Conservation (phyloP, 1,140 invertebrate genomes). For the Drosophila gunungcola region DNA sequence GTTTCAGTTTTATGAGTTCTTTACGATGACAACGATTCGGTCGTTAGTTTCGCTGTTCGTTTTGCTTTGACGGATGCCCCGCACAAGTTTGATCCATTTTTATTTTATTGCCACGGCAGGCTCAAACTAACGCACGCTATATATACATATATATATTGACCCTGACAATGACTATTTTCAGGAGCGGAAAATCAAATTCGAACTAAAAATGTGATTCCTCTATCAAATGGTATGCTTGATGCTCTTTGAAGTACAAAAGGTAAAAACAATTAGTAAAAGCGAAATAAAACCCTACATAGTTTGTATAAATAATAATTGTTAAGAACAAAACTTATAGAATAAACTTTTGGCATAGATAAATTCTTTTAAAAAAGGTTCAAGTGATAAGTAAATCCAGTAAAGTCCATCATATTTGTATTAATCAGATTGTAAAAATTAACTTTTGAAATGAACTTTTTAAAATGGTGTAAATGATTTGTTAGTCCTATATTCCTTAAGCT, state of each 20-base stretch:
- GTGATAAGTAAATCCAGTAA: too few relatives aligned
- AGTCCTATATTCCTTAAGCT: too few relatives aligned
- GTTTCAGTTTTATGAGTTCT: conserved; percentile 57
- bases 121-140: conserved; percentile 9
- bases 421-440: too few relatives aligned
- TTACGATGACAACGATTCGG: conserved; percentile 65
- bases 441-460: too few relatives aligned
- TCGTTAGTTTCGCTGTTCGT: conserved; percentile 31
- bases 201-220: conserved; percentile 14
- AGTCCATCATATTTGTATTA: too few relatives aligned
- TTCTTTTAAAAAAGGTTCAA: too few relatives aligned
- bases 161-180: conserved; percentile 47
- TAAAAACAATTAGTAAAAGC: too few relatives aligned
- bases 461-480: too few relatives aligned
- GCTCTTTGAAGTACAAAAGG: neutral
- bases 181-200: conserved; percentile 29
- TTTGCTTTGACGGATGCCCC: conserved; percentile 37
- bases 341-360: too few relatives aligned
- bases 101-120: conserved; percentile 38
- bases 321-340: too few relatives aligned
- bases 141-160: conserved; percentile 27
- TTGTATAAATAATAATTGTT: too few relatives aligned
- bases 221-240: conserved; percentile 4
- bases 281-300: too few relatives aligned
- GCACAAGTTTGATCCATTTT: conserved; percentile 75